Conservation (phyloP, 2,113 vertebrate genomes). For the Myrmecophaga tridactyla region DNA sequence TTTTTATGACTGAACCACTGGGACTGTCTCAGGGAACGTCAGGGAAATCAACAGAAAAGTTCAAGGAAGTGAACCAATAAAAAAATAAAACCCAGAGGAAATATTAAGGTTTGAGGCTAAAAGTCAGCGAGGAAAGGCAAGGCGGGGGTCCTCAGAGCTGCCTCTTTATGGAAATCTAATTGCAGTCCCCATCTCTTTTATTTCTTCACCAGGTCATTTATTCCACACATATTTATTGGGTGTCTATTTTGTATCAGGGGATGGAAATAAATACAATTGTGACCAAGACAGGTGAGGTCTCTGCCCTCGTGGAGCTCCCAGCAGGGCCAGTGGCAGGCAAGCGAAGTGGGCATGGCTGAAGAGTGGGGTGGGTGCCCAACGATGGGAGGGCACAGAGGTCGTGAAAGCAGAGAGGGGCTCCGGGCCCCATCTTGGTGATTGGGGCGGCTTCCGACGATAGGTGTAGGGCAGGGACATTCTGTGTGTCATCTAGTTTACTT, state of each 20-base stretch:
- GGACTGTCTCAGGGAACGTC: background rate
- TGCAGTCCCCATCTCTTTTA: background rate
- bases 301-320: background rate
- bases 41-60: background rate
- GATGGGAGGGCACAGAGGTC: rapidly evolving
- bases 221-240: background rate
- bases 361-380: rapidly evolving
- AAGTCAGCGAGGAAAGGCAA: background rate
- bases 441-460: background rate
- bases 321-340: background rate
- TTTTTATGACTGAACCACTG: background rate
- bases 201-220: background rate
- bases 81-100: background rate
- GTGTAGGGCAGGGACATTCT: rapidly evolving
- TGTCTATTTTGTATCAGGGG: background rate
- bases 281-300: background rate
- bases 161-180: background rate
- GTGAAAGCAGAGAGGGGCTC: background rate
- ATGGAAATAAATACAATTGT: background rate
- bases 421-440: rapidly evolving
- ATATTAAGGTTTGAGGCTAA: rapidly evolving
- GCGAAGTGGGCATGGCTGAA: rapidly evolving
- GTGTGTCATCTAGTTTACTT: background rate
- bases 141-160: rapidly evolving
- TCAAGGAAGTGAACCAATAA: background rate